Base-by-base conservation (phyloP, 2,797 vertebrate species). In the Rachycentron canadum region DNA sequence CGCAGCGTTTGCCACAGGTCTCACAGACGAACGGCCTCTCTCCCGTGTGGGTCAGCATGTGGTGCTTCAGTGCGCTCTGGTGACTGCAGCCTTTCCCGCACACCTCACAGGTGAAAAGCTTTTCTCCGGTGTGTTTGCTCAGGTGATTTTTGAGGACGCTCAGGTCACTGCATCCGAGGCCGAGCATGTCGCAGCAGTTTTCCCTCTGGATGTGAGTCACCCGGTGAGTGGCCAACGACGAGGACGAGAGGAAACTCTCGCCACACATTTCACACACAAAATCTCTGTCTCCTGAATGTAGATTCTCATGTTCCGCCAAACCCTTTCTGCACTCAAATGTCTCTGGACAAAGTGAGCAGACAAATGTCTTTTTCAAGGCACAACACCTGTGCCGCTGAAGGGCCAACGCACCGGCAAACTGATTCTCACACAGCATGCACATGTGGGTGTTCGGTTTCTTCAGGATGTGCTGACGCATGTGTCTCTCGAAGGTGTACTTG, bases 1-100 rank as follows among this genome's bases (percentile, higher is more conserved):
- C 61, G 19, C 91, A 93, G 61, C 88, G 80, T 30, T 92, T 92
- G 58, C 89, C 87, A 4, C 90, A 93, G 23, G 76, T 78, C 23
- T 90, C 83, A 40, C 92, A 93, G 16, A 91, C 65, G 16, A 78
- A 92, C 0, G 82, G 76, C 64, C 77, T 85, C 67, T 92, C 88
- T 2, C 90, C 81, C 0, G 85, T 91, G 84, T 92, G 91, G 5
- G 68, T 88, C 36, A 92, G 80, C 83, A 88, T 89, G 90, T 91
- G 91, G 67, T 90, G 88, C 68, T 88, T 89, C 56, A 91, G 82
- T 0, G 86, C 91, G 12, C 88, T 88, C 17, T 21, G 49, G 81
- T 91, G 76, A 32, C 90, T 76, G 45, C 90, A 79, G 10, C 85
- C 76, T 79, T 89, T 85, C 0, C 90, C 88, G 13, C 91, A 93